Base-by-base conservation (phyloP, 2,797 vertebrate species). In the Oreochromis grahami region DNA sequence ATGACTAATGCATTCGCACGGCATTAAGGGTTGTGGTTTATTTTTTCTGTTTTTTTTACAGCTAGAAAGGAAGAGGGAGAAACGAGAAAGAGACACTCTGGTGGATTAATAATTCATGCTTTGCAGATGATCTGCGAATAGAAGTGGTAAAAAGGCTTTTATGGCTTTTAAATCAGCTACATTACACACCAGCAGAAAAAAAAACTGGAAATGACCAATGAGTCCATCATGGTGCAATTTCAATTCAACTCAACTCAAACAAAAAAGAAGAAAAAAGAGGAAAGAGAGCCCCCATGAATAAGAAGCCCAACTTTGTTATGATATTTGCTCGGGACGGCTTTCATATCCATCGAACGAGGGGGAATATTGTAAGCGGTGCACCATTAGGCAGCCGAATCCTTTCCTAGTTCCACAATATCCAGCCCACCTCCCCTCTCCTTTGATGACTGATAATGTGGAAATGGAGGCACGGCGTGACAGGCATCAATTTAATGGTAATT, bases 51-150 rank as follows among this genome's bases (percentile, higher is more conserved):
- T n/a, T 13, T 90, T 93, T 83, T 88, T 93, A 93, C 81, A 65
- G 79, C 19, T 26, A 86, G 84, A 85, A 89, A 84, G 77, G 51
- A 79, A 84, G 79, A 86, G 76, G 78, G 83, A 78, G 82, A 82
- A 80, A 81, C 29, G 43, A 86, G 85, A 86, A 76, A 83, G 86
- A 90, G 90, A 91, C 85, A 83, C 88, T 88, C 81, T 52, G 79
- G 79, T 68, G 32, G 80, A 95, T 95, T 96, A 95, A 96, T 95
- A 94, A 95, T 96, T 94, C 93, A 96, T 92, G 84, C 84, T 90
- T 90, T 92, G 94, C 91, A 93, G 94, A 96, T 94, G 95, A 96
- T 96, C 92, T 93, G 92, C 92, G 94, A 95, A 90, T 91, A 93
- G 91, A 91, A 89, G 89, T 84, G 88, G 93, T 95, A 95, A 96